Conservation (phyloP, 1,140 invertebrate species). For the Lethrus apterus region DNA sequence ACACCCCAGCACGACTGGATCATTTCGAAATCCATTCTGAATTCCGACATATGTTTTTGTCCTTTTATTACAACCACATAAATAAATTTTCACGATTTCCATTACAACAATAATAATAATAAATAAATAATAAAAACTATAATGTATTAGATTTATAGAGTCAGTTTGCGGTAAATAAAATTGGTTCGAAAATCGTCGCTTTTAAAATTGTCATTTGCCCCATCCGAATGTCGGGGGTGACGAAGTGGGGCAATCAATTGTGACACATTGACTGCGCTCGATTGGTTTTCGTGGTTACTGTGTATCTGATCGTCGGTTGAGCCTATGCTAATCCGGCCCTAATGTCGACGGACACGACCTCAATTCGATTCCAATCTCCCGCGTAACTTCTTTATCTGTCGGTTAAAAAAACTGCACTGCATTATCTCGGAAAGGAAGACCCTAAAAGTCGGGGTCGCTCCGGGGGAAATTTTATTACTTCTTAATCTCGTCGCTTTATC, state of each 20-base stretch:
- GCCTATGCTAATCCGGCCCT: conserved; percentile 19
- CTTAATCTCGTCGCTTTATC: conserved; percentile 3
- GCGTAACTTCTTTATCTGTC: conserved; percentile 10
- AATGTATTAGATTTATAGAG: no score
- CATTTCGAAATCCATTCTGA: no score
- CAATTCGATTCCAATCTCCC: conserved; percentile 16
- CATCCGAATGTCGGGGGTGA: conserved; percentile 9
- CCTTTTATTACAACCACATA: no score
- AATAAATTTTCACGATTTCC: no score
- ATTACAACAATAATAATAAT: no score
- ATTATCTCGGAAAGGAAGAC: not conserved
- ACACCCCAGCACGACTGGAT: no score
- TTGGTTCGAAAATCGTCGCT: no score
- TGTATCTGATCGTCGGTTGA: conserved; percentile 15
- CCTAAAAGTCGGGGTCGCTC: not conserved
- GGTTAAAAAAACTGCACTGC: conserved; percentile 4
- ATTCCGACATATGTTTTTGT: no score
- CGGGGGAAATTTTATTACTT: no score
- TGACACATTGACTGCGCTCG: conserved; percentile 18
- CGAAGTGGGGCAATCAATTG: conserved; percentile 19
- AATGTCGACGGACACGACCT: conserved; percentile 16
- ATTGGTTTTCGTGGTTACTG: conserved; percentile 15
- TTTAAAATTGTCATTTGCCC: conserved; percentile 12
- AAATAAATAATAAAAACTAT: no score
- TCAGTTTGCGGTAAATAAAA: no score